Conservation (phyloP, 2,797 vertebrate species). For the Monodelphis domestica region DNA sequence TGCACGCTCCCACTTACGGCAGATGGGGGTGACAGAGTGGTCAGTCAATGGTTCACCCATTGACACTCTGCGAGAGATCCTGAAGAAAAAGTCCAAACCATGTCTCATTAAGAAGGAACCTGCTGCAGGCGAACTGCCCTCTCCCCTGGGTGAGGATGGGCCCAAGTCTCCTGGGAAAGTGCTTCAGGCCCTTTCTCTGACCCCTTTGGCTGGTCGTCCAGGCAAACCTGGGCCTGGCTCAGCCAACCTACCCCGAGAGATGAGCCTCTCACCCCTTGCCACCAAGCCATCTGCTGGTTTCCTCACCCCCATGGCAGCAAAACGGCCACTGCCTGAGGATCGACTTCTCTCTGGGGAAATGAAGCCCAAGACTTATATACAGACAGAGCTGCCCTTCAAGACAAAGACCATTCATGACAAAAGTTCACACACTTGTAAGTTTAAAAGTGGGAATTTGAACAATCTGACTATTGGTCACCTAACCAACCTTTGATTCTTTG, state of each 20-base stretch:
- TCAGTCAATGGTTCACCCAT: constrained; percentile 89
- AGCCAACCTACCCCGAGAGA: constrained; percentile 81
- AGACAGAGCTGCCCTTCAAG: constrained; percentile 92
- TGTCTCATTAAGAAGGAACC: constrained; percentile 92
- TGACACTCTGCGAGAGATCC: constrained; percentile 90
- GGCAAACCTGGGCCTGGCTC: constrained; percentile 77
- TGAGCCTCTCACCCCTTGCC: constrained; percentile 85
- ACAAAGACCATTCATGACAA: constrained; percentile 92
- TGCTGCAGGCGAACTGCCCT: constrained; percentile 78
- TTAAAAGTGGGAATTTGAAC: background rate
- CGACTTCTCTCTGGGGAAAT: constrained; percentile 79
- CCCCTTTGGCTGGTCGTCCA: constrained; percentile 77
- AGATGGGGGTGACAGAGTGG: constrained; percentile 90
- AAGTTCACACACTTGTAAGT: constrained; percentile 88
- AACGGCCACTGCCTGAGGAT: constrained; percentile 88
- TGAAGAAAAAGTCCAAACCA: constrained; percentile 89
- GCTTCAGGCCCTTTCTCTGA: constrained; percentile 77
- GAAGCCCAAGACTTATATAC: constrained; percentile 88
- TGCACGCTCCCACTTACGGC: constrained; percentile 90
- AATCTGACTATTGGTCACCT: background rate
- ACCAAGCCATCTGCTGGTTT: constrained; percentile 78
- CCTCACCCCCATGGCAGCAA: constrained; percentile 82
- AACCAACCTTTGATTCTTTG: background rate
- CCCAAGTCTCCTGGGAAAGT: constrained; percentile 81
- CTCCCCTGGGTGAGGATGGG: constrained; percentile 83